Base-by-base conservation (phyloP, 2,797 vertebrate genomes). In the Rhyacichthys aspro region DNA sequence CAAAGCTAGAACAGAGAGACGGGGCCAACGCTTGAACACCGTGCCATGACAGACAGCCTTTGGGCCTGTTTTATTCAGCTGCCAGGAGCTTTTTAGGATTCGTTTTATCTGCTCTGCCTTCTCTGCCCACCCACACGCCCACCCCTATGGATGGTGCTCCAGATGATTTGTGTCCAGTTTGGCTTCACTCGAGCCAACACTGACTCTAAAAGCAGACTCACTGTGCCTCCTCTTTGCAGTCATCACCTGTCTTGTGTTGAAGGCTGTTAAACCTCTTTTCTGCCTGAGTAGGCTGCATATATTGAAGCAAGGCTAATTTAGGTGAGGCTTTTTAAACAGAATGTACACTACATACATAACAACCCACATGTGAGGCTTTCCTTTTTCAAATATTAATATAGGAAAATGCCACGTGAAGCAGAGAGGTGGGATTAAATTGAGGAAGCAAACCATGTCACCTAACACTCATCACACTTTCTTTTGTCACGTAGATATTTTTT, bases 21-120 rank as follows among this genome's bases (percentile, higher is more conserved):
- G 72, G 58, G 79, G 86, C 81, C 83, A 85, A 46, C 28, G 62
- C 75, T 89, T 85, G 81, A 87, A 88, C 83, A 71, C 76, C 53
- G 23, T 61, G 79, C 86, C 83, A 86, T 81, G 83, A 88, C 84
- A 88, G 88, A 82, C 83, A 84, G 83, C 82, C 87, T 88, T 84
- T 86, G 83, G 82, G 76, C 67, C 73, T 76, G 81, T 86, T 87
- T 88, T 78, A 82, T 87, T 86, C 85, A 78, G 79, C 86, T 87
- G 88, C 89, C 90, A 91, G 84, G 72, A 86, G 88, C 88, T 88
- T 86, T 90, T 89, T 86, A 83, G 82, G 83, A 78, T 85, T 77
- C 49, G 77, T 86, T 90, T 91, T 86, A 92, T 92, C 86, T 89
- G 85, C 82, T 81, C 79, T 81, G 79, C 81, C 76, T 81, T 63